Base-by-base conservation (phyloP, 1,140 invertebrate species). In the Pantala flavescens region DNA sequence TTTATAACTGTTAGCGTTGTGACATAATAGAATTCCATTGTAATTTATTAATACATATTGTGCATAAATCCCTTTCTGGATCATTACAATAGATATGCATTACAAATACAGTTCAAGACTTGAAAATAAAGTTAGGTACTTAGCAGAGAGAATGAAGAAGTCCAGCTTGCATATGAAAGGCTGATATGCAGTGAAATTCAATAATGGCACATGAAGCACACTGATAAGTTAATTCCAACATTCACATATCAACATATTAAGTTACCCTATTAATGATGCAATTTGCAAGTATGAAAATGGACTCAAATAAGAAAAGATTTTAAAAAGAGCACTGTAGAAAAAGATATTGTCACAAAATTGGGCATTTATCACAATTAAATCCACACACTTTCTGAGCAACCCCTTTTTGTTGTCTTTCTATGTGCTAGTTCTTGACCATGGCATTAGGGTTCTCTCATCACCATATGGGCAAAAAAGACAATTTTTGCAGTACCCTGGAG, bases 341-440 rank as follows among this genome's bases (percentile, higher is more conserved):
- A 63, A 63, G 49, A 63, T 63, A 63, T 63, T 63, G 49, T 63
- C 49, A 63, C 49, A 63, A 63, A 63, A 63, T 63, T 63, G 49
- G 49, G 49, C 49, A 63, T 63, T 63, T 63, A 63, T 63, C 49
- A 63, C 49, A 63, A 63, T 63, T 63, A 63, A 63, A 63, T 63
- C 49, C 49, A 63, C 49, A 19, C 49, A 63, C 49, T 63, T 36
- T 63, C 49, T 63, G 49, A 63, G 49, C 49, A 63, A 63, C 49
- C 49, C 49, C 49, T 63, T 63, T 63, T 3, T 63, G 49, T 63
- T 63, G 49, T 63, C 49, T 21, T 63, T 21, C 49, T 63, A 63
- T 63, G 49, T 63, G 49, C 49, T 63, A 63, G 49, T 12, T 63
- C n/a, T 19, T 21, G 16, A 63, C 12, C 49, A 21, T 63, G 49